Evolutionary conservation across 2,113 vertebrate genomes (phyloP), one percentile per base, ranked within the genome.

Genomic region (Chloropsis hardwickii): DNA sequence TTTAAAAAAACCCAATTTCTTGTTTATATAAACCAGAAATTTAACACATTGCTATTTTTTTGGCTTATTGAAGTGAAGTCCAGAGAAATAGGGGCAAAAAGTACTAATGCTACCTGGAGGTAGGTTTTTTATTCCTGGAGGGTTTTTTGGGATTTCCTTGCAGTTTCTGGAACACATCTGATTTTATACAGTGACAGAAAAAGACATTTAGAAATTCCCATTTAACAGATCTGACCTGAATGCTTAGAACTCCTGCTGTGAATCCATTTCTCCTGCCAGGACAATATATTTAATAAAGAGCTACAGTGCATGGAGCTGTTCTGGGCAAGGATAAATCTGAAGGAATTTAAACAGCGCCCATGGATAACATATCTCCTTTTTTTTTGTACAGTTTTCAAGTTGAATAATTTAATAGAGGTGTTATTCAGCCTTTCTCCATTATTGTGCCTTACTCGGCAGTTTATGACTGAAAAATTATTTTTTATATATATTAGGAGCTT

Each of bases 261-360:
- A 73, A 85, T 62, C 66, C 5, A 3, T 61, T 92, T 60, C 64
- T 67, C 40, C 62, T 77, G 28, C n/a, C 64, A 76, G 31, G 28
- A 81, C 22, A 44, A 82, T 44, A 23, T 58, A 27, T 47, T 70
- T 79, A 47, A 62, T 48, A 9, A 81, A 29, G 17, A 66, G 29
- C 23, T 40, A 1, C 39, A 0, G 0, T 23, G 47, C 60, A 73
- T 0, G 0, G 54, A 73, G 56, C 20, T 2, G 6, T 50, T 81
- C 42, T 67, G 61, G 45, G 14, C 1, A 2, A 67, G 48, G 47
- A 62, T 28, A 35, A 89, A 20, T 25, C 5, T 2, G 37, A 44
- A 57, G 27, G 60, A 53, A 57, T 74, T 78, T 21, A 48, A 79
- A n/a, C 11, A 48, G 14, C 19, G 61, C 12, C 33, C 17, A 1